Evolutionary conservation across 1,140 invertebrate genomes (phyloP), one percentile per base, ranked within the genome.

Genomic region (Caerostris darwini): DNA sequence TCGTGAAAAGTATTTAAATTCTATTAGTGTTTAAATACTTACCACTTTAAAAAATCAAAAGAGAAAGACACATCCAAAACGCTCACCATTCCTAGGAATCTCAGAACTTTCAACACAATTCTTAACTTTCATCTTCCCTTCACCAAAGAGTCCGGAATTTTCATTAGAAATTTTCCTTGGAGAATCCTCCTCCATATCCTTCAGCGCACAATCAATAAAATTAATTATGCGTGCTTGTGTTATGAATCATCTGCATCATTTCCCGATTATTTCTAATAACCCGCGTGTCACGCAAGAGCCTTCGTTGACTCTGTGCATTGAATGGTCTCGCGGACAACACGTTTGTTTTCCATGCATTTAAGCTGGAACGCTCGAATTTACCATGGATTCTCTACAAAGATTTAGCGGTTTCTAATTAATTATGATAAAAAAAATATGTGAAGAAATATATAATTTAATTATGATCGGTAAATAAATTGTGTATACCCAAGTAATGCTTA

Each of bases 181-280:
- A 3, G 34, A 50, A 77, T 10, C 17, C 17, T 77, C 71, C 71
- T 12, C 34, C 34, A 34, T 50, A 17, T 77, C 71, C 71, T 77
- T 53, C 34, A 77, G 53, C 34, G 8, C 8, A 34, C 34, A 77
- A 77, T 77, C 71, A 77, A 77, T 77, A 77, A 77, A 77, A 77
- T 77, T 77, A 77, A 77, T 77, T 77, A 77, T 77, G 71, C 71
- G 50, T 77, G 71, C 34, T 50, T 77, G 71, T 77, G 34, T 77
- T 77, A 77, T 77, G 34, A 77, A 77, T 77, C 71, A 53, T 77
- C 71, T 3, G 71, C 71, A 50, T 77, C 71, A 77, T 77, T 77
- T 77, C 71, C 71, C 71, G 71, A 77, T 77, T 77, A 77, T 77
- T 77, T 77, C 71, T 14, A 14, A 64, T 77, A 77, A 77, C 14